Conservation (phyloP, 2,797 vertebrate genomes). For the Manis javanica region DNA sequence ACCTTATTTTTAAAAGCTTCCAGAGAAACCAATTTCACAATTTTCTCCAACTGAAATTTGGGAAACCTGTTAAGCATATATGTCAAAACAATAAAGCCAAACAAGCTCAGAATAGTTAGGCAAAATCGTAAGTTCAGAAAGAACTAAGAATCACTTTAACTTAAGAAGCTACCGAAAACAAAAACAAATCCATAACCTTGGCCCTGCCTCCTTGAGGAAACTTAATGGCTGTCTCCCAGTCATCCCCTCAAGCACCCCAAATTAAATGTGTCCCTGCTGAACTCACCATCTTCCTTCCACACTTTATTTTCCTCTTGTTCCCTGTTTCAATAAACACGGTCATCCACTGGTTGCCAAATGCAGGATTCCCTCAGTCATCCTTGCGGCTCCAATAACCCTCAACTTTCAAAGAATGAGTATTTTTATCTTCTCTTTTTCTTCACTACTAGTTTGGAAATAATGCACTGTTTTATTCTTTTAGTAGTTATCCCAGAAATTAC, state of each 20-base stretch:
- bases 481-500: background rate
- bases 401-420: background rate
- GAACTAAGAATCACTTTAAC: slow-evolving; percentile 9
- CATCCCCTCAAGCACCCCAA: background rate
- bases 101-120: slow-evolving; percentile 4
- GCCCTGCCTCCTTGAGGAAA: background rate
- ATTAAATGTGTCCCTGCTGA: background rate
- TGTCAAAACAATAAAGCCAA: background rate
- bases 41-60: background rate
- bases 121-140: slow-evolving; percentile 22
- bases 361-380: background rate
- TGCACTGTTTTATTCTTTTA: background rate
- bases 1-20: slow-evolving; percentile 34
- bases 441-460: background rate
- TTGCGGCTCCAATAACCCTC: background rate
- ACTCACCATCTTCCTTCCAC: background rate
- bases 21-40: background rate
- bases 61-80: background rate
- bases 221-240: background rate
- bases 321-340: background rate
- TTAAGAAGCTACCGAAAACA: slow-evolving; percentile 4
- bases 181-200: background rate
- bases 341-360: background rate
- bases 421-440: background rate
- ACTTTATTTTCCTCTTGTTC: background rate